These are phyloP conservation scores for Chondrosia reniformis DNA, from an alignment of 37 sponge, comb jelly and placozoan genomes.

Conservation along the genomic window DNA sequence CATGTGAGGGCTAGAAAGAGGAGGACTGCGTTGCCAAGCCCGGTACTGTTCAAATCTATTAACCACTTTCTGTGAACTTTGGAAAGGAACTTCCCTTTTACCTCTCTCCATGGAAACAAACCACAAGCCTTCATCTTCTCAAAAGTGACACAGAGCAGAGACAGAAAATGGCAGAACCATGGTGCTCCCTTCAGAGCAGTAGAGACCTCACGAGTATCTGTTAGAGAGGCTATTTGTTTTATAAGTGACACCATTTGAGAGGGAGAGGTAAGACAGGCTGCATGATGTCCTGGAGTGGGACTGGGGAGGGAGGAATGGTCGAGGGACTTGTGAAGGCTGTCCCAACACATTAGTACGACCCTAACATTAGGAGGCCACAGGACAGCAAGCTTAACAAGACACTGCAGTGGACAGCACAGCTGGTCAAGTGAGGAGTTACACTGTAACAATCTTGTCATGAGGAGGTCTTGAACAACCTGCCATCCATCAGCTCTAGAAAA, in stretches of 20 bases:
- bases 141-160: background rate
- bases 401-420: background rate
- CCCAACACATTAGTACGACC: conserved; percentile 1
- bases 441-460: background rate
- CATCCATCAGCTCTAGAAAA: background rate
- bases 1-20: conserved; percentile 22
- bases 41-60: conserved; percentile 1
- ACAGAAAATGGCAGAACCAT: background rate
- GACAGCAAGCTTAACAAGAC: background rate
- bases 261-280: conserved; percentile 12
- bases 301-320: background rate
- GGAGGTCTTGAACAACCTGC: background rate
- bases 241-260: background rate
- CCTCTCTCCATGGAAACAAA: background rate
- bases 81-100: conserved; percentile 25
- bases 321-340: conserved; percentile 27
- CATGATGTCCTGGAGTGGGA: background rate
- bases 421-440: background rate
- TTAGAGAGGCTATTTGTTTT: background rate
- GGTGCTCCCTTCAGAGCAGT: too few species aligned
- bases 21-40: conserved; percentile 8
- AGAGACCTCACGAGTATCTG: background rate
- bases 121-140: background rate
- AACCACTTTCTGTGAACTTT: conserved; percentile 23
- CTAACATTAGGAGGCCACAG: background rate